Evolutionary conservation across 2,113 vertebrate species (phyloP), one percentile per base, ranked within the genome.

Genomic region (Paratilapia polleni): DNA sequence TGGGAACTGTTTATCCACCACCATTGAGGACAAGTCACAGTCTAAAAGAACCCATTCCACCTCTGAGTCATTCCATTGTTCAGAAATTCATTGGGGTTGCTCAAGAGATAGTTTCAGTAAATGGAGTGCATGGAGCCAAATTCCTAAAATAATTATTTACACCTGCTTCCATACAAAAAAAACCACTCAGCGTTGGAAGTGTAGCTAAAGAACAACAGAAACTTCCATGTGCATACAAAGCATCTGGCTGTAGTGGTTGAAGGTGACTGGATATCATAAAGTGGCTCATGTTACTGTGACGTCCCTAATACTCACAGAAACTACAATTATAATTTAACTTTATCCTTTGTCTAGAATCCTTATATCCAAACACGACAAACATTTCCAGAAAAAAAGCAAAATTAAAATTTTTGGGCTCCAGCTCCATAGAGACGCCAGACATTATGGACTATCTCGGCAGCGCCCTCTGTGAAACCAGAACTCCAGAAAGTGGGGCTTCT

Each of bases 251-350:
- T 68, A 47, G n/a, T 47, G 41, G 22, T 26, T 47, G 41, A 6
- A 36, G 36, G 36, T 36, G 28, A 31, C 28, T 38, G 20, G 61
- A 63, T 63, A 4, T 63, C 61, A 63, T 63, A 63, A 63, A 38
- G n/a, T 66, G 28, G 28, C 28, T 31, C 28, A 31, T 31, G 38
- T 66, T 43, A 17, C 63, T 24, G 14, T 3, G 63, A 66, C 38
- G 24, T 24, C 63, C n/a, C 36, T 15, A 43, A 43, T 66, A 43
- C n/a, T 66, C 63, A 66, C 13, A 66, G 36, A 66, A 66, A 24
- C 15, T 66, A 43, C 4, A 13, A 0, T 66, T 17, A 43, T 17
- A 66, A 24, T 66, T 0, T 0, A 24, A 22, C 43, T 66, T 0
- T 24, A 66, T 43, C n/a, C 63, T 43, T 17, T 66, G 41, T 66